Percentiles rank a stretch among this genome's conserved stretches.
phyloP scores from a whole-genome alignment of 2,888 invertebrate species.

The Loripinus fragilis region DNA sequence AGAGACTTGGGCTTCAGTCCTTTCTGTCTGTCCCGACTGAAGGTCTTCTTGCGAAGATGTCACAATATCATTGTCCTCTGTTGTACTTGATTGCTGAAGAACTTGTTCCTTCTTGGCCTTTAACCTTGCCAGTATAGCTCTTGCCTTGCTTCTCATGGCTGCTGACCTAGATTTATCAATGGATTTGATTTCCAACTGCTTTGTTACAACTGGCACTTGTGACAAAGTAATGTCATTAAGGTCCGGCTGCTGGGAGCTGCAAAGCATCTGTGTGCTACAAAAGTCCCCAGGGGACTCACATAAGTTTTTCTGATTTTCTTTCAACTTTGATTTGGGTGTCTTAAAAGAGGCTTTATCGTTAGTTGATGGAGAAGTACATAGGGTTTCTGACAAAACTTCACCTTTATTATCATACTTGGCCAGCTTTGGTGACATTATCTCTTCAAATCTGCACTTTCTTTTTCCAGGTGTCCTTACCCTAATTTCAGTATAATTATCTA shows the following conservation, averaged over 20 bases:
- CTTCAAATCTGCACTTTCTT: slow-evolving; percentile 36
- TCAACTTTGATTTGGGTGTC: slow-evolving; percentile 18
- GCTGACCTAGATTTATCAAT: slow-evolving; percentile 20
- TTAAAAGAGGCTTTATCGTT: slow-evolving; percentile 22
- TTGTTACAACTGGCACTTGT: slow-evolving; percentile 31
- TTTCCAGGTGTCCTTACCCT: slow-evolving; percentile 10
- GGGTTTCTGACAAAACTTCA: background rate
- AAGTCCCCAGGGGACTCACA: background rate
- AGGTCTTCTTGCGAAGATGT: background rate
- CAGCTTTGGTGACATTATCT: slow-evolving; percentile 12
- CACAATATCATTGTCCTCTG: slow-evolving; percentile 17
- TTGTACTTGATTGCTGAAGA: slow-evolving; percentile 22
- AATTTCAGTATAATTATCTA: background rate
- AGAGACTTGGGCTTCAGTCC: slow-evolving; percentile 1
- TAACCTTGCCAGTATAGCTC: slow-evolving; percentile 51
- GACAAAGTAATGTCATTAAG: slow-evolving; percentile 29
- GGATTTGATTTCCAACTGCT: slow-evolving; percentile 38
- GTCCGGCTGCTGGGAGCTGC: slow-evolving; percentile 35
- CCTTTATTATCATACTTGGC: background rate
- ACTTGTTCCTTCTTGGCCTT: slow-evolving; percentile 37
- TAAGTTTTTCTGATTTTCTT: background rate
- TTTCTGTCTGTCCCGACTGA: background rate
- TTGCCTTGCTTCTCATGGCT: slow-evolving; percentile 33
- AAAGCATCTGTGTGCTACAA: slow-evolving; percentile 35
- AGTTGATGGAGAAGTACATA: background rate